Evolutionary conservation across 1,140 invertebrate species (phyloP).

Genomic region (Drosophila kurseongensis): DNA sequence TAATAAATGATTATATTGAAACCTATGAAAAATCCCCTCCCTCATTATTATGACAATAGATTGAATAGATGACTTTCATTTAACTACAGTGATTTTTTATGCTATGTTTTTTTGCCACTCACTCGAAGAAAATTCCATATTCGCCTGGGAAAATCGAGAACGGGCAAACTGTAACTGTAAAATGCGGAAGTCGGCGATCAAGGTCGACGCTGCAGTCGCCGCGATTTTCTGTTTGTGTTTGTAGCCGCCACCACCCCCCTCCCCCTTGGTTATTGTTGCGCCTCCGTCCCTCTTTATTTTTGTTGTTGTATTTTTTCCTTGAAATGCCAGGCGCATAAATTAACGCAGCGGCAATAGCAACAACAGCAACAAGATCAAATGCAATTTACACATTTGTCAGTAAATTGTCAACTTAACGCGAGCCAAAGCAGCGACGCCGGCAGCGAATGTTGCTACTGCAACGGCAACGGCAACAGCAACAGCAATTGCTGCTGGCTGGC

Average conservation of each 20-base stretch:
- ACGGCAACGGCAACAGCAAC: slow-evolving; percentile 14
- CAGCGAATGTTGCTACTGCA: slow-evolving; percentile 52
- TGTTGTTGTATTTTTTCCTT: slow-evolving; percentile 30
- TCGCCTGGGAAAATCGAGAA: slow-evolving; percentile 9
- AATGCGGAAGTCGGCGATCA: slow-evolving; percentile 67
- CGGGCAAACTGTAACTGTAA: slow-evolving; percentile 28
- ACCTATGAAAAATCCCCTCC: no score
- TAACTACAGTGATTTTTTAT: not conserved
- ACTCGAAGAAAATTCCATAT: slow-evolving; percentile 3
- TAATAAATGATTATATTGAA: no score
- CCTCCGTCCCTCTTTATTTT: slow-evolving; percentile 13
- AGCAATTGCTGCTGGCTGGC: slow-evolving; percentile 49
- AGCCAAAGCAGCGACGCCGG: slow-evolving; percentile 34
- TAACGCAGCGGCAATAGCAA: slow-evolving; percentile 54
- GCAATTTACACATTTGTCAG: slow-evolving; percentile 84
- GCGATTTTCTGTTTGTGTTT: not conserved
- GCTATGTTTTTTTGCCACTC: not conserved
- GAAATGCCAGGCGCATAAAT: slow-evolving; percentile 75
- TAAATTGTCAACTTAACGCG: slow-evolving; percentile 84
- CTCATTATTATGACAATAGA: no score
- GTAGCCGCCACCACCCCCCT: not conserved
- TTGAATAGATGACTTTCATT: not conserved
- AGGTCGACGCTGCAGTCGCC: slow-evolving; percentile 41
- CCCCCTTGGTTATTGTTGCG: slow-evolving; percentile 18
- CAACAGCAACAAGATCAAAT: slow-evolving; percentile 75